Conservation (phyloP, 2,113 vertebrate species). For the Triplophysa dalaica region DNA sequence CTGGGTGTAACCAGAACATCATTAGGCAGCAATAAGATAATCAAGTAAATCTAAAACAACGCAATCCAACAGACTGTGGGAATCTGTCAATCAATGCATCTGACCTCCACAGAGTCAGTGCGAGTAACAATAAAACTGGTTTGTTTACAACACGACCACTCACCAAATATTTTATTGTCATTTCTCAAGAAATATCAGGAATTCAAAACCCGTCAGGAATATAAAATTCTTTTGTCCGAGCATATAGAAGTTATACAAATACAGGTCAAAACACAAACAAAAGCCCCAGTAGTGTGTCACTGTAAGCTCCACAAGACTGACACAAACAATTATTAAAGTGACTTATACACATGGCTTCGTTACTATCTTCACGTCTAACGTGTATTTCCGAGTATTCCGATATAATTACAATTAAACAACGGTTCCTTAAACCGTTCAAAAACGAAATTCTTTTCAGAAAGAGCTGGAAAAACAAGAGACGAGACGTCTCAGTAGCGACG, state of each 20-base stretch:
- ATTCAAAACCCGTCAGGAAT: neutral
- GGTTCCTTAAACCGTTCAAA: neutral
- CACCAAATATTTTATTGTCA: neutral
- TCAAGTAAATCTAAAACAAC: neutral
- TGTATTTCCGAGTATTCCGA: neutral
- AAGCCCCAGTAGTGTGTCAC: neutral
- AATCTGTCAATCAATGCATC: neutral
- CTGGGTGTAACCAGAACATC: neutral
- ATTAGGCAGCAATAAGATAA: neutral
- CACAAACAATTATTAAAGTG: constrained; percentile 37
- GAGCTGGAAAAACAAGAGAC: neutral
- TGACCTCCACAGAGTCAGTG: neutral
- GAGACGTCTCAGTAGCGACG: constrained; percentile 1
- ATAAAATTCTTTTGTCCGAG: neutral
- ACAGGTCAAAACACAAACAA: neutral
- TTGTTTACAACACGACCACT: constrained; percentile 17
- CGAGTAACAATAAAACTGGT: neutral
- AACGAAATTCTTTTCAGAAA: neutral
- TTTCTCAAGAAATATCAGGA: neutral
- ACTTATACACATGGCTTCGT: neutral
- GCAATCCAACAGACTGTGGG: neutral
- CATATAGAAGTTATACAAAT: neutral
- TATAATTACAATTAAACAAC: neutral
- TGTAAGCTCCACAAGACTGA: neutral
- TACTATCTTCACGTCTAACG: neutral